These are phyloP conservation scores for Anas acuta DNA, from an alignment of 2,797 vertebrate species.

Conservation along the genomic window DNA sequence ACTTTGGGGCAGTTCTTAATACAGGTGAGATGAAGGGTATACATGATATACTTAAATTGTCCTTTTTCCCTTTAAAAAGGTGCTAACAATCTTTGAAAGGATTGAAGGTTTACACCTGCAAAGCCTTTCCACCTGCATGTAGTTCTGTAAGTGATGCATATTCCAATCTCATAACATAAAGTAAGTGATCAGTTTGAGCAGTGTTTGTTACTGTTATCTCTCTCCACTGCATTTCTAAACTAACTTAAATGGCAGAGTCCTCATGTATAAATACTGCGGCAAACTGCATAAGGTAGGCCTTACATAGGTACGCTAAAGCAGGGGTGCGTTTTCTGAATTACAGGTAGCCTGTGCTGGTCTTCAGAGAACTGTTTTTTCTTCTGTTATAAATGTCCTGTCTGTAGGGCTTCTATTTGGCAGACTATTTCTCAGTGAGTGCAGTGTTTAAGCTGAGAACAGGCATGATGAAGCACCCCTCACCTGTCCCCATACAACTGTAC, in stretches of 20 bases:
- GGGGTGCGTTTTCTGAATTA: not conserved
- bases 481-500: not conserved
- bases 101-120: not conserved
- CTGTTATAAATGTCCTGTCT: not conserved
- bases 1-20: not conserved
- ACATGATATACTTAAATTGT: not conserved
- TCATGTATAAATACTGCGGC: accelerated
- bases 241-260: not conserved
- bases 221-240: not conserved
- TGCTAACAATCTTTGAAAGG: not conserved
- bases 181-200: not conserved
- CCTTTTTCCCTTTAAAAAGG: not conserved
- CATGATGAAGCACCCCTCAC: not conserved
- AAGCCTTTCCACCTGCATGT: not conserved
- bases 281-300: not conserved
- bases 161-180: not conserved
- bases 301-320: accelerated
- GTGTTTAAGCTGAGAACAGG: not conserved
- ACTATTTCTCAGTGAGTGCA: not conserved
- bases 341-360: not conserved
- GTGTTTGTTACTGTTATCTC: not conserved
- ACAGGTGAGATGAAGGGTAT: not conserved
- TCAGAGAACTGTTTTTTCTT: not conserved
- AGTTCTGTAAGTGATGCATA: not conserved
- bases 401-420: not conserved